phyloP scores from a whole-genome alignment of 1,140 invertebrate species.

The Anadara kagoshimensis region DNA sequence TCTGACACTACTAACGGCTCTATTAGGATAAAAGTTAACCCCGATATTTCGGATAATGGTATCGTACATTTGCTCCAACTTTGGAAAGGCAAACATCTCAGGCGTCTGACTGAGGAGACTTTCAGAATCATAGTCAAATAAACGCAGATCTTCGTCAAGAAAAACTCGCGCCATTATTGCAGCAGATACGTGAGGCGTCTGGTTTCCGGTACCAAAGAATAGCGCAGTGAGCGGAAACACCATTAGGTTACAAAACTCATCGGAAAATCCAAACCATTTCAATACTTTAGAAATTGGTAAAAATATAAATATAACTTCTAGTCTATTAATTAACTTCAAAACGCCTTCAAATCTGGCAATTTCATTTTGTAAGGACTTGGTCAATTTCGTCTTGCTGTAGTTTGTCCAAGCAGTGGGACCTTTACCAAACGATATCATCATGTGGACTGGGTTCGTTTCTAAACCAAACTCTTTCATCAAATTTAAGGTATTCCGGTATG shows the following conservation, averaged over 20 bases:
- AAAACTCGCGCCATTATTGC: slow-evolving; percentile 66
- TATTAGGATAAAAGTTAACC: slow-evolving; percentile 42
- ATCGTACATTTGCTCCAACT: slow-evolving; percentile 59
- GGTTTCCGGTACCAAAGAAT: slow-evolving; percentile 67
- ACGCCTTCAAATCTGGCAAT: slow-evolving; percentile 57
- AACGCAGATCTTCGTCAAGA: slow-evolving; percentile 59
- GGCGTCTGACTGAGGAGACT: slow-evolving; percentile 57
- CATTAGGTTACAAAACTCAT: slow-evolving; percentile 63
- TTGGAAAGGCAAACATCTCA: slow-evolving; percentile 66
- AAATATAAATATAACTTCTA: slow-evolving; percentile 63
- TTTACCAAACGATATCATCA: slow-evolving; percentile 68
- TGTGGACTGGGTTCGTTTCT: slow-evolving; percentile 49
- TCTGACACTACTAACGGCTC: slow-evolving; percentile 43
- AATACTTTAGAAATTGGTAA: slow-evolving; percentile 58
- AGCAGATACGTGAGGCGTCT: slow-evolving; percentile 62
- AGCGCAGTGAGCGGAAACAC: slow-evolving; percentile 66
- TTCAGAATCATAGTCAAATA: slow-evolving; percentile 63
- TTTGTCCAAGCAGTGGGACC: slow-evolving; percentile 62
- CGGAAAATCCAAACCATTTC: slow-evolving; percentile 57
- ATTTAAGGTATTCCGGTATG: slow-evolving; percentile 60
- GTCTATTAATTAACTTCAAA: slow-evolving; percentile 54
- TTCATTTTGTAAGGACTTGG: slow-evolving; percentile 46
- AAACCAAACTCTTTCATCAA: slow-evolving; percentile 57
- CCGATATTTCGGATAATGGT: slow-evolving; percentile 52
- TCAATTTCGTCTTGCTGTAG: slow-evolving; percentile 57